Conservation (phyloP, 2,888 invertebrate species). For the Crematogaster levior region DNA sequence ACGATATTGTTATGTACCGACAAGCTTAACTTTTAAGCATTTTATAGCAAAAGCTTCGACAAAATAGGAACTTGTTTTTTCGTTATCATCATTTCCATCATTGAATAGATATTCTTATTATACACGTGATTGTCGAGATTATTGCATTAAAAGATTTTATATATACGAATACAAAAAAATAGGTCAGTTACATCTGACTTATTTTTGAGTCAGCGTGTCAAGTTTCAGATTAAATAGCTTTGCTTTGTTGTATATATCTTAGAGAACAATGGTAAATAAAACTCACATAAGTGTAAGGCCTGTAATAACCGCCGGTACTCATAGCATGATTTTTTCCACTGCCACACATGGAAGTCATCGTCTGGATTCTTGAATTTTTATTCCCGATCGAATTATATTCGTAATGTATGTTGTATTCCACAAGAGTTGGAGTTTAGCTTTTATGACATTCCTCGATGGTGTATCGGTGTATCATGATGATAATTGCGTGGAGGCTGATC, state of each 20-base stretch:
- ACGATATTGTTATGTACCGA: background rate
- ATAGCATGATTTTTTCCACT: conserved; percentile 89
- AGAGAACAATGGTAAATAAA: background rate
- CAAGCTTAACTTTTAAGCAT: background rate
- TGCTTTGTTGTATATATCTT: background rate
- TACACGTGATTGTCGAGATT: background rate
- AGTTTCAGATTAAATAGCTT: background rate
- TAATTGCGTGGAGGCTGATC: background rate
- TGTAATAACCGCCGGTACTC: conserved; percentile 88
- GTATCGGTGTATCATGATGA: background rate
- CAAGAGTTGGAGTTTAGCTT: background rate
- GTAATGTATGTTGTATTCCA: background rate
- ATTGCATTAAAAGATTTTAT: background rate
- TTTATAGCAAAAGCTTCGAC: background rate
- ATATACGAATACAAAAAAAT: background rate
- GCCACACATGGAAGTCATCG: conserved; percentile 89
- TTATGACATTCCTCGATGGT: background rate
- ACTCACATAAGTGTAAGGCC: conserved; percentile 85
- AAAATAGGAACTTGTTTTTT: background rate
- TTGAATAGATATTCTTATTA: conserved; percentile 17
- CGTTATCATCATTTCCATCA: conserved; percentile 64
- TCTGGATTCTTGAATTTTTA: conserved; percentile 65
- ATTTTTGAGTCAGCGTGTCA: background rate
- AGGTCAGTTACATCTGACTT: background rate
- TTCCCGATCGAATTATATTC: background rate